A percentile compares a stretch with the other conserved stretches of the same genome.
Evolutionary conservation across 1,140 invertebrate genomes (phyloP).

Genomic region (Nixonia krombeini): DNA sequence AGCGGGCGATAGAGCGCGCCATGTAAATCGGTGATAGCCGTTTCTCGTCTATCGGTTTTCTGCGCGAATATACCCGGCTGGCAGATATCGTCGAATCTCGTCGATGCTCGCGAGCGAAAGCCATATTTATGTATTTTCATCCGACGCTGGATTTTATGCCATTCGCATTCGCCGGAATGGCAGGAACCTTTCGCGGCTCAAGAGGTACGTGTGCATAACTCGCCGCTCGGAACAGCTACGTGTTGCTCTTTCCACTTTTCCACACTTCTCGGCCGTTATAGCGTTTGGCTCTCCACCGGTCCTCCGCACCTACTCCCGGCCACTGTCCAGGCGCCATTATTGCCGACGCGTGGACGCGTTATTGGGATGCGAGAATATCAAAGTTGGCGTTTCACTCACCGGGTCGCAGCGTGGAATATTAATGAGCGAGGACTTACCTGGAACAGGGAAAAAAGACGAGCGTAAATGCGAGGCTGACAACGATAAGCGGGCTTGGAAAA

Average conservation of each 20-base stretch:
- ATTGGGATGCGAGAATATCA: too few species aligned
- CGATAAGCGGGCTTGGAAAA: too few species aligned
- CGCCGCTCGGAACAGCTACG: constrained; percentile 7
- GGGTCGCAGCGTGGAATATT: too few species aligned
- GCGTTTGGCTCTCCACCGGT: not conserved
- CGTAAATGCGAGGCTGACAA: too few species aligned
- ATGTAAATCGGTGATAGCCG: not conserved
- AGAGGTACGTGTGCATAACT: not conserved
- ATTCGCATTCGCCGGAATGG: not conserved
- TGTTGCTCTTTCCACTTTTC: constrained; percentile 17
- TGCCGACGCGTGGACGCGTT: not conserved
- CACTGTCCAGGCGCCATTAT: not conserved
- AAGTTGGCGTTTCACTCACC: too few species aligned
- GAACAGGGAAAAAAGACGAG: too few species aligned
- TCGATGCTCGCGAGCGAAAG: not conserved
- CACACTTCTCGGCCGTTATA: not conserved
- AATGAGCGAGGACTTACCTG: too few species aligned
- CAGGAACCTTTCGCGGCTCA: not conserved
- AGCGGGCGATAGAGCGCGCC: not conserved
- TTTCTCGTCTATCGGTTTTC: not conserved
- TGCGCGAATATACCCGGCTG: not conserved
- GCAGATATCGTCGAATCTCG: not conserved
- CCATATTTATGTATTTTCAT: constrained; percentile 6
- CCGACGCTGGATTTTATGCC: not conserved
- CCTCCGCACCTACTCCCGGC: too few species aligned